Evolutionary conservation across 2,113 vertebrate genomes (phyloP).

Genomic region (Ceuthmochares aereus): DNA sequence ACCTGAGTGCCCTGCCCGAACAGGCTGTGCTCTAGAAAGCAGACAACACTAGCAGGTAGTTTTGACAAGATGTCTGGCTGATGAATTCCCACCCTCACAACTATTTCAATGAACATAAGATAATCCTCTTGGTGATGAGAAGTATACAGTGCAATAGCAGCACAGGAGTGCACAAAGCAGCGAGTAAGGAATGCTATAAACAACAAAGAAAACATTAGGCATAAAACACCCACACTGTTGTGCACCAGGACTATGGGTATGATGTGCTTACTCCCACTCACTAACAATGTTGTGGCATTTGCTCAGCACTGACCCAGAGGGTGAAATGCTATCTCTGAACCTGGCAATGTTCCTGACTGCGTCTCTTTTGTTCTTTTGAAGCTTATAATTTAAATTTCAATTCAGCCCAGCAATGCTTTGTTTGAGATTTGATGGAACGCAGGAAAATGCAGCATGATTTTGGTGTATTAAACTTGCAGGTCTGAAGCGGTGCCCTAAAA

Average conservation of each 20-base stretch:
- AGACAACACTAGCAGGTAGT: neutral
- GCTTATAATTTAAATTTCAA: neutral
- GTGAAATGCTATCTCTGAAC: neutral
- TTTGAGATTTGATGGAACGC: neutral
- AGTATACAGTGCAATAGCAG: neutral
- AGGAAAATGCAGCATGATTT: slow-evolving; percentile 1
- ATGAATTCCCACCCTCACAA: neutral
- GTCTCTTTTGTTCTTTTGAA: neutral
- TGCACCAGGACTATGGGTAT: neutral
- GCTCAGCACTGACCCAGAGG: neutral
- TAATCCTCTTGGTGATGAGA: neutral
- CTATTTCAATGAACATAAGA: neutral
- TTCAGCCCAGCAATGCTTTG: neutral
- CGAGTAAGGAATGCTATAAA: neutral
- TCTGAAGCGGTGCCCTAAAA: neutral
- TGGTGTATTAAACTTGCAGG: neutral
- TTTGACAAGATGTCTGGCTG: neutral
- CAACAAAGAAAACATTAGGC: neutral
- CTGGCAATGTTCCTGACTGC: accelerated
- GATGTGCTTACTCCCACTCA: neutral
- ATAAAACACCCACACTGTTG: neutral
- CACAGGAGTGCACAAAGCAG: neutral
- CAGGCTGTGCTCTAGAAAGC: neutral
- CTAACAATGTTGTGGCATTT: neutral
- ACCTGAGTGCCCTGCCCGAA: accelerated